Evolutionary conservation across 1,140 invertebrate genomes (phyloP).

Genomic region (Liolophura sinensis): DNA sequence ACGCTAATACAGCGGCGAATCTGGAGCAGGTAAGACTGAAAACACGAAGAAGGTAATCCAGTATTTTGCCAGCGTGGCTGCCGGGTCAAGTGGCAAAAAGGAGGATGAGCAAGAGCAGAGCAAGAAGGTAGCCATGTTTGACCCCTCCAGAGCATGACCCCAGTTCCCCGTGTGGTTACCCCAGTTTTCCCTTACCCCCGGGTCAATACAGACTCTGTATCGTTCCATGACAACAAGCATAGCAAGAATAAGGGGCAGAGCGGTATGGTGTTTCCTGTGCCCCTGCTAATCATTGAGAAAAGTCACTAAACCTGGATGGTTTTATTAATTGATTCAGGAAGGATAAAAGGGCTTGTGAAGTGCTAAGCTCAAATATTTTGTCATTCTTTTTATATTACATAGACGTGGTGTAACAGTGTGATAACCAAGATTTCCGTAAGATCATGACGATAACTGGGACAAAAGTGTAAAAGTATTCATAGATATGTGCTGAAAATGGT

Average conservation of each 20-base stretch:
- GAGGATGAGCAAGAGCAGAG: constrained; percentile 26
- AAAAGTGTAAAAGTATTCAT: no score
- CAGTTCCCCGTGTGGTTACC: constrained; percentile 5
- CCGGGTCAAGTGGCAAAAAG: constrained; percentile 53
- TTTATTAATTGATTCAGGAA: no score
- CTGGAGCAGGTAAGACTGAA: constrained; percentile 99
- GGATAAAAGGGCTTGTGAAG: no score
- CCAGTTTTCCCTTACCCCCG: not conserved
- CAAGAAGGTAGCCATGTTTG: constrained; percentile 22
- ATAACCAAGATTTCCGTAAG: no score
- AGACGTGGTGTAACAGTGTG: no score
- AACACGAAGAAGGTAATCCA: constrained; percentile 99
- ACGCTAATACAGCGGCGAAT: constrained; percentile 75
- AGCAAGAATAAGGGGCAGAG: no score
- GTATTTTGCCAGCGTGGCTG: constrained; percentile 96
- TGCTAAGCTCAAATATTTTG: no score
- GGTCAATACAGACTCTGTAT: not conserved
- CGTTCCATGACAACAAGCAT: no score
- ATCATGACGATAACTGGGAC: no score
- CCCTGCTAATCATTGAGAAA: not conserved
- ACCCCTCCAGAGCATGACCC: not conserved
- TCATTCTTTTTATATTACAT: no score
- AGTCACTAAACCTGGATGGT: not conserved
- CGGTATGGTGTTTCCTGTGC: not conserved
- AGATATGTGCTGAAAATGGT: no score